phyloP scores from a whole-genome alignment of 2,797 vertebrate species.

The Vultur gryphus region DNA sequence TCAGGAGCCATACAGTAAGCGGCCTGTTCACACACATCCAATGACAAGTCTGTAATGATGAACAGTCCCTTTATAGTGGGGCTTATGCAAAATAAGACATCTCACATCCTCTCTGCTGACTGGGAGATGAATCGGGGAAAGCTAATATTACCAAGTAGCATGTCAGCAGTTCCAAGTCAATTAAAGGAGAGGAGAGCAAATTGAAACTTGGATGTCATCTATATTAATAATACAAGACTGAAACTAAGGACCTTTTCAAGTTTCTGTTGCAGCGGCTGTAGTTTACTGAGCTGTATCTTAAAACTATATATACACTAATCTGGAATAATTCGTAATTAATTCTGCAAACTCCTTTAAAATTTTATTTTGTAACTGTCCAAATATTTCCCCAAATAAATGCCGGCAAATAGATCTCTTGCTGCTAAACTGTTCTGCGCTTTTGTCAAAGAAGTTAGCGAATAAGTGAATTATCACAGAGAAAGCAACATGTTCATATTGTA shows the following conservation, averaged over 20 bases:
- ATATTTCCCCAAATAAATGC: neutral
- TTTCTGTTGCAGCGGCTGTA: neutral
- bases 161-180: neutral
- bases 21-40: neutral
- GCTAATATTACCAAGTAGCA: accelerated
- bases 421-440: accelerated
- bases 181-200: neutral
- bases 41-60: neutral
- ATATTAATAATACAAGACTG: neutral
- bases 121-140: neutral
- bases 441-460: neutral
- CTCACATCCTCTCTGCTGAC: neutral
- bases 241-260: neutral
- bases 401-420: neutral
- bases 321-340: neutral
- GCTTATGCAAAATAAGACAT: neutral
- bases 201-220: neutral
- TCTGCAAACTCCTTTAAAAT: neutral
- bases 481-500: accelerated
- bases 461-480: neutral
- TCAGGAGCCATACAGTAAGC: neutral
- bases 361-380: neutral
- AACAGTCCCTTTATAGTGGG: neutral
- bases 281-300: neutral
- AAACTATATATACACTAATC: neutral